A percentile compares a stretch with the other conserved stretches of the same genome.
Evolutionary conservation across 2,113 vertebrate genomes (phyloP).

Genomic region (Zosterops hypoxanthus): DNA sequence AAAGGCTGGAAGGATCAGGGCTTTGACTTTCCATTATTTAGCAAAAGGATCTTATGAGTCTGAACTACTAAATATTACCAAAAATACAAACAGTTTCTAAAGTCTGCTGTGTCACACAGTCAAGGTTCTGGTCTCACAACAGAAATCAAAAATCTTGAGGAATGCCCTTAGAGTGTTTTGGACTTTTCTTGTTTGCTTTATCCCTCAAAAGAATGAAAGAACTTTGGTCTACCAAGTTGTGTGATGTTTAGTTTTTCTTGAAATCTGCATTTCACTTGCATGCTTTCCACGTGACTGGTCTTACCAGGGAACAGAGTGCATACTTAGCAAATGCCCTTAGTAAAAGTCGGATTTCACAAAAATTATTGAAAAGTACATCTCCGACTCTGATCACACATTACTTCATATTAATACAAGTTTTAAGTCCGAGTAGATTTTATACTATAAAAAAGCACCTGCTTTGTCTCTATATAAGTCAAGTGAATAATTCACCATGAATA

Average conservation of each 20-base stretch:
- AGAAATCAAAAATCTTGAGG: neutral
- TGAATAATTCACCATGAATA: slow-evolving; percentile 51
- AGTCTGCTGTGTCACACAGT: neutral
- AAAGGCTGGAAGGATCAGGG: neutral
- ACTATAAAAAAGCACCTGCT: slow-evolving; percentile 12
- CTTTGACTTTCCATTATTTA: neutral
- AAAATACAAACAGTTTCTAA: neutral
- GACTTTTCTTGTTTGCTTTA: neutral
- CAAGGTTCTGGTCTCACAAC: neutral
- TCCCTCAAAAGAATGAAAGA: neutral
- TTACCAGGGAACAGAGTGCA: neutral
- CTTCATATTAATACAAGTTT: slow-evolving; percentile 10
- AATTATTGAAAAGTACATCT: slow-evolving; percentile 19
- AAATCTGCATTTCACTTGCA: neutral
- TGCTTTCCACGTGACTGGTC: neutral
- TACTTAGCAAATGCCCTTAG: neutral
- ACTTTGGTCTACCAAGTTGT: neutral
- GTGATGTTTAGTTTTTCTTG: neutral
- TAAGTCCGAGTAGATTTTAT: slow-evolving; percentile 26
- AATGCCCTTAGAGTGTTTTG: neutral
- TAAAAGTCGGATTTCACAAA: neutral
- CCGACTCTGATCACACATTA: neutral
- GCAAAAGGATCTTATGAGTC: neutral
- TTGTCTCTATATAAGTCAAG: slow-evolving; percentile 30
- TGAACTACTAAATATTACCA: neutral